These are phyloP conservation scores for Rhinoptilus africanus DNA, from an alignment of 2,113 vertebrate species.

Conservation along the genomic window DNA sequence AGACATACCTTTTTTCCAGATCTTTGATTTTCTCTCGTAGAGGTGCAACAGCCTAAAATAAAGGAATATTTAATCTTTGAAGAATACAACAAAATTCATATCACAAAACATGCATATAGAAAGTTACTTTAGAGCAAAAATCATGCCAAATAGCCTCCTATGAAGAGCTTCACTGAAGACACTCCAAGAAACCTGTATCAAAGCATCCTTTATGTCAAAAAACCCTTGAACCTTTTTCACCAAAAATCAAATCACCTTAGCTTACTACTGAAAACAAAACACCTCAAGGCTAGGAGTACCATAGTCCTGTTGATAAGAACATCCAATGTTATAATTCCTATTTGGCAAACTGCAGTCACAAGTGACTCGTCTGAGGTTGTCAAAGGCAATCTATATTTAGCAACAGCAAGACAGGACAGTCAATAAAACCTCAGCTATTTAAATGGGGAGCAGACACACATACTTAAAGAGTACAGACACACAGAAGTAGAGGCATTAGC, in stretches of 20 bases:
- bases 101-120: background rate
- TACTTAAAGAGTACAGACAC: background rate
- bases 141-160: background rate
- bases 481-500: background rate
- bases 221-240: background rate
- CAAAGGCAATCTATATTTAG: background rate
- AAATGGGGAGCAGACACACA: background rate
- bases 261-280: background rate
- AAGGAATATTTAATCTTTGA: conserved; percentile 22
- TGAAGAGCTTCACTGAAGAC: background rate
- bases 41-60: conserved; percentile 77
- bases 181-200: background rate
- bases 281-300: background rate
- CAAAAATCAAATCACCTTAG: background rate
- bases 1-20: conserved; percentile 82
- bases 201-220: background rate
- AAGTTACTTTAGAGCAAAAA: background rate
- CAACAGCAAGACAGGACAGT: background rate
- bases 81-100: background rate
- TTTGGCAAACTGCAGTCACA: background rate
- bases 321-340: background rate
- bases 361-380: background rate
- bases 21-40: conserved; percentile 85
- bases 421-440: background rate
- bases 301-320: background rate